Evolutionary conservation across 2,113 vertebrate genomes (phyloP).

Genomic region (Pachypanchax playfairii): DNA sequence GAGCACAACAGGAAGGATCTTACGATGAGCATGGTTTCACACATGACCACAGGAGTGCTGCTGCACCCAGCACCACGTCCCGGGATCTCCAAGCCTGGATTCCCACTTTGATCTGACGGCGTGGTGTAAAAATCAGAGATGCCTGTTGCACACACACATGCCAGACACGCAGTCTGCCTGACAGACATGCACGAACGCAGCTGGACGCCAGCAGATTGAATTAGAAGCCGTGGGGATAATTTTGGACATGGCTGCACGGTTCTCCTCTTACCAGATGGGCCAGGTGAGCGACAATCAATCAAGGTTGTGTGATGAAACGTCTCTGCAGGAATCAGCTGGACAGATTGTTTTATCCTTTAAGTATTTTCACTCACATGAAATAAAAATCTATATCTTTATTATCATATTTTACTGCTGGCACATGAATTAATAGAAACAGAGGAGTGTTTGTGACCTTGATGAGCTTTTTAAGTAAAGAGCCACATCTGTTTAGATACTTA

Average conservation of each 20-base stretch:
- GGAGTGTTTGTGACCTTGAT: not conserved
- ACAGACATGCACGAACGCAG: slow-evolving; percentile 47
- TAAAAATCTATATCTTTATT: not conserved
- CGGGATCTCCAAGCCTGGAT: slow-evolving; percentile 35
- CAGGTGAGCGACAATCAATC: slow-evolving; percentile 49
- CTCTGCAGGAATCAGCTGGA: slow-evolving; percentile 5
- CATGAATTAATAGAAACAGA: not conserved
- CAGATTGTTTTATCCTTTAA: not conserved
- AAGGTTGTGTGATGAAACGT: slow-evolving; percentile 6
- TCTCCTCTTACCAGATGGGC: slow-evolving; percentile 39
- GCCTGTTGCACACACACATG: slow-evolving; percentile 52
- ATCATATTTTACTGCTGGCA: not conserved
- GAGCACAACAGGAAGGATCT: slow-evolving; percentile 42
- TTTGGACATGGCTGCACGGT: slow-evolving; percentile 19
- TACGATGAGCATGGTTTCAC: slow-evolving; percentile 64
- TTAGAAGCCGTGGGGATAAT: slow-evolving; percentile 59
- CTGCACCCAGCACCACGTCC: slow-evolving; percentile 40
- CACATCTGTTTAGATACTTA: slow-evolving; percentile 68
- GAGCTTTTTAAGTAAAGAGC: slow-evolving; percentile 14
- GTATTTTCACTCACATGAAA: not conserved
- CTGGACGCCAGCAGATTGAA: slow-evolving; percentile 71
- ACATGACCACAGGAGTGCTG: slow-evolving; percentile 48
- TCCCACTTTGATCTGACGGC: slow-evolving; percentile 71
- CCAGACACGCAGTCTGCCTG: slow-evolving; percentile 45
- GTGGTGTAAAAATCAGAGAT: slow-evolving; percentile 60